A percentile compares a stretch with the other conserved stretches of the same genome.
phyloP scores from a whole-genome alignment of 2,888 invertebrate genomes.

The Beris chalybata region DNA sequence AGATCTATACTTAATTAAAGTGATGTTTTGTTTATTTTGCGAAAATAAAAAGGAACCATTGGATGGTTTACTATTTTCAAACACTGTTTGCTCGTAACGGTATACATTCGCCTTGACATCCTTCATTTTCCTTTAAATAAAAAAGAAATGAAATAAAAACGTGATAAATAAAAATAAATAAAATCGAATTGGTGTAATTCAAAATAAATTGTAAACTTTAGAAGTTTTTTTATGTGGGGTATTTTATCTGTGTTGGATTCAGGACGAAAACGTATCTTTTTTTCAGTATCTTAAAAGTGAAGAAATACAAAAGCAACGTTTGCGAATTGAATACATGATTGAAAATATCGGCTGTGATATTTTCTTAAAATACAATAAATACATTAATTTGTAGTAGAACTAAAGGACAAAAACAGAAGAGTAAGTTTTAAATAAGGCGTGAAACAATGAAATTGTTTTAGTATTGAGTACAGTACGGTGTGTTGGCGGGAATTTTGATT shows the following conservation, averaged over 20 bases:
- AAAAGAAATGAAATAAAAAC: slow-evolving; percentile 43
- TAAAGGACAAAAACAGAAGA: slow-evolving; percentile 42
- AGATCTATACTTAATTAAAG: neutral
- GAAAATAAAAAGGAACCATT: neutral
- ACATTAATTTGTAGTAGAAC: too few species aligned
- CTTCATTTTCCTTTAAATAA: slow-evolving; percentile 55
- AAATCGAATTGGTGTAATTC: neutral
- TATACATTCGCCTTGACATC: slow-evolving; percentile 64
- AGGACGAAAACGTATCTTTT: too few species aligned
- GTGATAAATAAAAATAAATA: slow-evolving; percentile 12
- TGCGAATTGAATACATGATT: too few species aligned
- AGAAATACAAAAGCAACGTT: too few species aligned
- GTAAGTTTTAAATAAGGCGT: slow-evolving; percentile 35
- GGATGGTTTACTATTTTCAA: slow-evolving; percentile 47
- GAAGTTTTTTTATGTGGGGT: too few species aligned
- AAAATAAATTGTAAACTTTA: too few species aligned
- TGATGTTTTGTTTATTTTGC: neutral
- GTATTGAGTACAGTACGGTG: slow-evolving; percentile 22
- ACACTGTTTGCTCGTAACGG: slow-evolving; percentile 64
- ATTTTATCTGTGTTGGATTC: too few species aligned
- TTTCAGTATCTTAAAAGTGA: too few species aligned
- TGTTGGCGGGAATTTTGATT: neutral
- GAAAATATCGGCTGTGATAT: too few species aligned
- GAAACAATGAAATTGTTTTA: neutral
- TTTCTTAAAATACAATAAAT: too few species aligned